Evolutionary conservation across 2,113 vertebrate species (phyloP).

Genomic region (Mungos mungo): DNA sequence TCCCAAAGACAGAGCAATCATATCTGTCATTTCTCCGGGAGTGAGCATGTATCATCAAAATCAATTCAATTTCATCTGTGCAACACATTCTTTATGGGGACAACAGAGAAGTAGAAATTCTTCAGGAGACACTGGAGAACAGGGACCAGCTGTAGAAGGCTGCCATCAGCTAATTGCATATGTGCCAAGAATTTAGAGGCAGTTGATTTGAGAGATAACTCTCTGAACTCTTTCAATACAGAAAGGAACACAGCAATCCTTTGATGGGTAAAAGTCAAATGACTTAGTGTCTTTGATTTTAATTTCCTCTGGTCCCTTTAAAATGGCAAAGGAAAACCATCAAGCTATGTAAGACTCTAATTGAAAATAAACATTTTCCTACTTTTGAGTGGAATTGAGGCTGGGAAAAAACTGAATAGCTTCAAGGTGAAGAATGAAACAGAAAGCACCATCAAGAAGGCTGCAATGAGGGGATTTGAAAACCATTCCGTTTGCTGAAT

Average conservation of each 20-base stretch:
- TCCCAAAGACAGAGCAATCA: not conserved
- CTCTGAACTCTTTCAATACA: not conserved
- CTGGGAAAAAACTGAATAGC: conserved; percentile 42
- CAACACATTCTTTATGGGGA: conserved; percentile 3
- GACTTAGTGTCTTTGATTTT: conserved; percentile 58
- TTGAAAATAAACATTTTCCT: conserved; percentile 68
- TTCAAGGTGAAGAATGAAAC: conserved; percentile 64
- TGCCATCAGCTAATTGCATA: not conserved
- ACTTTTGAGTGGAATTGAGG: conserved; percentile 72
- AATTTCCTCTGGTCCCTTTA: conserved; percentile 55
- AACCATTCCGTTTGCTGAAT: conserved; percentile 59
- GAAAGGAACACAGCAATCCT: not conserved
- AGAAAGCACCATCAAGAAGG: conserved; percentile 56
- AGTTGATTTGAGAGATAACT: conserved; percentile 7
- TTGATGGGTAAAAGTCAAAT: conserved; percentile 51
- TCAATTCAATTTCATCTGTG: not conserved
- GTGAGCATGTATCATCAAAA: not conserved
- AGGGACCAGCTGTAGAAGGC: not conserved
- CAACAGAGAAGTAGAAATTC: not conserved
- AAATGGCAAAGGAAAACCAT: conserved; percentile 56
- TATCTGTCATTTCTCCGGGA: not conserved
- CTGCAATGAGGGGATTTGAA: conserved; percentile 37
- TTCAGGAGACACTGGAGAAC: not conserved
- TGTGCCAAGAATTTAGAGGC: not conserved
- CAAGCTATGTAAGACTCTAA: conserved; percentile 59